Conservation (phyloP, 2,888 invertebrate genomes). For the Eupithecia abbreviata region DNA sequence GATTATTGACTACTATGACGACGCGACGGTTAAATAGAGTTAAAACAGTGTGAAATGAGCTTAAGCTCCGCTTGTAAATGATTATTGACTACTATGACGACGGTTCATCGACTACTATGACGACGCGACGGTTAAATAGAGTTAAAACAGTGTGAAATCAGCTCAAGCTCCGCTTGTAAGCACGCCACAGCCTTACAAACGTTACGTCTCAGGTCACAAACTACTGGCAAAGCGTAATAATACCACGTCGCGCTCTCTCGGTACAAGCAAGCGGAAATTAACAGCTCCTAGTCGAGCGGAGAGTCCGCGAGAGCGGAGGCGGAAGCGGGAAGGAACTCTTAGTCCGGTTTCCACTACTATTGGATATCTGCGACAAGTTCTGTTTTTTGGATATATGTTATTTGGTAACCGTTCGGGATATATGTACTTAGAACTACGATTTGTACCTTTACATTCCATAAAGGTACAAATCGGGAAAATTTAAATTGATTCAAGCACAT, state of each 20-base stretch:
- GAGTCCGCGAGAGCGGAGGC: conserved; percentile 53
- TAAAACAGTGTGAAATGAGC: conserved; percentile 16
- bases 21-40: not conserved
- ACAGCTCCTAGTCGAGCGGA: conserved; percentile 70
- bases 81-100: not conserved
- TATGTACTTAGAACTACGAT: too few species aligned
- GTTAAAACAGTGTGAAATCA: conserved; percentile 10
- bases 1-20: too few species aligned
- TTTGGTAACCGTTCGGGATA: not conserved
- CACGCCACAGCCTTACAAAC: conserved; percentile 49
- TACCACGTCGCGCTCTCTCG: conserved; percentile 70
- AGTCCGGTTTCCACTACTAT: not conserved
- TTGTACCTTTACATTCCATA: too few species aligned
- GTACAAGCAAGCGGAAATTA: conserved; percentile 81
- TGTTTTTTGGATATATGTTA: not conserved
- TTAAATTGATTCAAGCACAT: too few species aligned
- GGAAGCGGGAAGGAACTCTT: not conserved
- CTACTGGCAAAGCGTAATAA: conserved; percentile 78
- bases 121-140: not conserved
- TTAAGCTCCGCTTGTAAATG: conserved; percentile 37
- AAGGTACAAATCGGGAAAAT: too few species aligned
- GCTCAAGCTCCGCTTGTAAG: conserved; percentile 38
- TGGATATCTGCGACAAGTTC: not conserved
- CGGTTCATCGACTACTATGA: not conserved
- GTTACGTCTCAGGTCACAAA: conserved; percentile 77